A percentile compares a stretch with the other conserved stretches of the same genome.
These are phyloP conservation scores for Typhlomys cinereus DNA, from an alignment of 2,113 vertebrate genomes.

Conservation along the genomic window DNA sequence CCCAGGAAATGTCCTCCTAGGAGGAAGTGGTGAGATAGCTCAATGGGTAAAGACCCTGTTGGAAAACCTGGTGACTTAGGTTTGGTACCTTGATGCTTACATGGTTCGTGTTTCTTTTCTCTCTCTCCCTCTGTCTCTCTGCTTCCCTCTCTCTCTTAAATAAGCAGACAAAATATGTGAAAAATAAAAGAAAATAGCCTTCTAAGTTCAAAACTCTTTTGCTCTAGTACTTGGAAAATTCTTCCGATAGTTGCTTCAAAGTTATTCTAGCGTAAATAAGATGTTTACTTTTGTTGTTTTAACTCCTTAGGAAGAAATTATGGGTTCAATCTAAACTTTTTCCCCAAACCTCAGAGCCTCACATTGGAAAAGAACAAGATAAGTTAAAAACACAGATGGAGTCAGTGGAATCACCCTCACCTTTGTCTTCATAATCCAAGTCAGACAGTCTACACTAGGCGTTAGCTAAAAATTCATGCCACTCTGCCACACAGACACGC, in stretches of 20 bases:
- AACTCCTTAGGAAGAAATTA: conserved; percentile 33
- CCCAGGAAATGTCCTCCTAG: not conserved
- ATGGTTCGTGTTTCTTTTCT: no score
- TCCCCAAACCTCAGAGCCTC: conserved; percentile 31
- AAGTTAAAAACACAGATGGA: conserved; percentile 66
- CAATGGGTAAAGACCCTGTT: no score
- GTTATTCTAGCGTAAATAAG: conserved; percentile 46
- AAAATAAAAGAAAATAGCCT: no score
- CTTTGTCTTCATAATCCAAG: conserved; percentile 43
- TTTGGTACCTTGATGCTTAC: no score
- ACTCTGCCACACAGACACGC: not conserved
- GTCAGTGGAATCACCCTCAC: not conserved
- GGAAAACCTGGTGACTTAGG: no score
- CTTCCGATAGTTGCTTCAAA: conserved; percentile 55
- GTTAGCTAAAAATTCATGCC: not conserved
- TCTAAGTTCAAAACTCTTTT: not conserved
- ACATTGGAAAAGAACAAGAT: conserved; percentile 65
- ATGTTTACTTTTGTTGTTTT: conserved; percentile 66
- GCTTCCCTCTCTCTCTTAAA: no score
- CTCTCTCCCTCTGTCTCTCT: no score
- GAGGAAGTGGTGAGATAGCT: no score
- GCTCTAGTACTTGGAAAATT: not conserved
- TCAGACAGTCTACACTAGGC: not conserved
- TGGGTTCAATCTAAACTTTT: conserved; percentile 52
- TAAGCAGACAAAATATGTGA: no score